Evolutionary conservation across 2,113 vertebrate genomes (phyloP).

Genomic region (Rhinolophus ferrumequinum): DNA sequence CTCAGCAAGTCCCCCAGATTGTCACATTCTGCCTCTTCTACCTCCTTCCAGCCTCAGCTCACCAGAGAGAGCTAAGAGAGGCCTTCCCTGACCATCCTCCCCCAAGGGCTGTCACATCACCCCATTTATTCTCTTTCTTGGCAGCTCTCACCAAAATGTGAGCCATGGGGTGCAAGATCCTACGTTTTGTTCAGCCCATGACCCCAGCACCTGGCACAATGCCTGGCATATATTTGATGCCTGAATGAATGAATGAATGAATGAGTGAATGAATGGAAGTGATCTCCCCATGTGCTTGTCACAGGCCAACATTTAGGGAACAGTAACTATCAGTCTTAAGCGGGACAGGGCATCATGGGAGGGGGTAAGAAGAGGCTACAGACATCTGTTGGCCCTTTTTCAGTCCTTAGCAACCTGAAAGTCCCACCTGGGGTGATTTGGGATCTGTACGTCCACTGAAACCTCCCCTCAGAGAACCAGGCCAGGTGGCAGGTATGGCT

Average conservation of each 20-base stretch:
- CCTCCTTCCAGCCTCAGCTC: neutral
- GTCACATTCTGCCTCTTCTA: neutral
- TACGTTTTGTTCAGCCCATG: neutral
- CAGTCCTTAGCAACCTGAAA: conserved; percentile 24
- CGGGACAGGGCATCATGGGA: neutral
- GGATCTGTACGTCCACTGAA: neutral
- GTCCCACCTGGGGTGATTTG: neutral
- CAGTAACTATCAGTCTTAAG: neutral
- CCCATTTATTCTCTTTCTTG: neutral
- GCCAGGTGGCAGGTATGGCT: neutral
- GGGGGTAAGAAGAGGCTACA: neutral
- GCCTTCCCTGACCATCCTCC: neutral
- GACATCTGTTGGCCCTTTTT: neutral
- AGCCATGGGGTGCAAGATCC: neutral
- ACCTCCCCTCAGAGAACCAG: neutral
- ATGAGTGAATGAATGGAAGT: neutral
- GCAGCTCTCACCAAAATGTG: neutral
- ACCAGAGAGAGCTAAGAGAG: neutral
- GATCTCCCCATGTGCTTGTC: neutral
- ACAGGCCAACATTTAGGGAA: neutral
- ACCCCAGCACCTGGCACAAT: neutral
- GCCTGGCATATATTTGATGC: neutral
- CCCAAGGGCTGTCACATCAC: neutral
- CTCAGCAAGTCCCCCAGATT: neutral
- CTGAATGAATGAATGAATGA: neutral